phyloP scores from a whole-genome alignment of 2,113 vertebrate species.

The Pterocles orientalis region DNA sequence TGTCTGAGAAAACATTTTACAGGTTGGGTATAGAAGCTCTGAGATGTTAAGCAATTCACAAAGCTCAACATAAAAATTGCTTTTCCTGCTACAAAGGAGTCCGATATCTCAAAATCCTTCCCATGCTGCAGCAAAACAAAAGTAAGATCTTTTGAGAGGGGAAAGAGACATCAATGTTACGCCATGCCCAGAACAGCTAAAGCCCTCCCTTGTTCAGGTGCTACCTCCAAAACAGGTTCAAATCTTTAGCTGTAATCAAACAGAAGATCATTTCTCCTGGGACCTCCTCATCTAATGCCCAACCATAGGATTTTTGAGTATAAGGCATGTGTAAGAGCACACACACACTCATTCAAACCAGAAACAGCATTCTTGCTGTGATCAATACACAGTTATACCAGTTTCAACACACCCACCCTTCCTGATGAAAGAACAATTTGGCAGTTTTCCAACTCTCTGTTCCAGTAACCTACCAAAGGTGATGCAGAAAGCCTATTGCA shows the following conservation, averaged over 20 bases:
- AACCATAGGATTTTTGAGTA: neutral
- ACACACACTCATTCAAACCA: neutral
- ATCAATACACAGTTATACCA: neutral
- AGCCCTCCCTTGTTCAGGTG: neutral
- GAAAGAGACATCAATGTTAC: neutral
- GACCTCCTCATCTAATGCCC: neutral
- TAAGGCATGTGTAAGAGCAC: neutral
- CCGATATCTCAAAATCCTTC: neutral
- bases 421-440: neutral
- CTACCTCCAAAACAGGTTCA: neutral
- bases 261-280: neutral
- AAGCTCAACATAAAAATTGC: neutral
- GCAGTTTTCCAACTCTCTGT: neutral
- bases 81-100: neutral
- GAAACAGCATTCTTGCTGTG: rapidly evolving
- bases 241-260: neutral
- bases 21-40: neutral
- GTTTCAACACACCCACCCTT: neutral
- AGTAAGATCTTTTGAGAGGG: neutral
- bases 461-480: neutral
- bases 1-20: neutral
- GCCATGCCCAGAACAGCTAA: neutral
- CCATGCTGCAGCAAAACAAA: neutral
- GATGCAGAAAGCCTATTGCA: neutral
- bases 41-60: neutral